Conservation (phyloP, 1,140 invertebrate species). For the Mizuhopecten yessoensis region DNA sequence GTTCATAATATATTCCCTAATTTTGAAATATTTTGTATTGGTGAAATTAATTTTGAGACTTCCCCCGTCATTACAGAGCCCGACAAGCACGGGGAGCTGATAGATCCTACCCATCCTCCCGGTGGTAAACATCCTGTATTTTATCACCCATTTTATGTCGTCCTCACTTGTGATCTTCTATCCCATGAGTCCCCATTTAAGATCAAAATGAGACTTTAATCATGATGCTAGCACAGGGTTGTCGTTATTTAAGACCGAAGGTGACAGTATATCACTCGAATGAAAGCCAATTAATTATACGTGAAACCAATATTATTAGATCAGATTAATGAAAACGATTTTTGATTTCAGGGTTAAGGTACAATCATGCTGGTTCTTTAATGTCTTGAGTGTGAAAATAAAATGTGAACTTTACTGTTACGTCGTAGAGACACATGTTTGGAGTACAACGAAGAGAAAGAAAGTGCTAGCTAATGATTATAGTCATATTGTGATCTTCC, state of each 20-base stretch:
- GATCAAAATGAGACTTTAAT: neutral
- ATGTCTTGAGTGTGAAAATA: neutral
- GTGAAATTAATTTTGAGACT: neutral
- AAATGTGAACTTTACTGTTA: neutral
- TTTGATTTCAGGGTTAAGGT: neutral
- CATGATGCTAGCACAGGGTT: neutral
- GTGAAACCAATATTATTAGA: neutral
- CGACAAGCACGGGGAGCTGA: conserved; percentile 36
- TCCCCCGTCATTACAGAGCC: neutral
- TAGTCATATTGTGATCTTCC: neutral
- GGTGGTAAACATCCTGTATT: conserved; percentile 3
- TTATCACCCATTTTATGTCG: neutral
- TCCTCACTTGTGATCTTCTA: neutral
- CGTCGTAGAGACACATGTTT: neutral
- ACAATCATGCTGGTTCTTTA: neutral
- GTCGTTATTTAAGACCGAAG: neutral
- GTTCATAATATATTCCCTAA: too few species aligned
- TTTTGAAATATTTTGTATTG: too few species aligned
- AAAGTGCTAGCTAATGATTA: conserved; percentile 8
- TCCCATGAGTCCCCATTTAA: neutral
- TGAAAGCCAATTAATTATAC: neutral
- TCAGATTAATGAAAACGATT: neutral
- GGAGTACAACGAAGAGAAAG: neutral
- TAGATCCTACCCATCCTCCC: conserved; percentile 10
- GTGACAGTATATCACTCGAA: neutral